Evolutionary conservation across 2,888 invertebrate species (phyloP).

Genomic region (Adelognathus sp.): DNA sequence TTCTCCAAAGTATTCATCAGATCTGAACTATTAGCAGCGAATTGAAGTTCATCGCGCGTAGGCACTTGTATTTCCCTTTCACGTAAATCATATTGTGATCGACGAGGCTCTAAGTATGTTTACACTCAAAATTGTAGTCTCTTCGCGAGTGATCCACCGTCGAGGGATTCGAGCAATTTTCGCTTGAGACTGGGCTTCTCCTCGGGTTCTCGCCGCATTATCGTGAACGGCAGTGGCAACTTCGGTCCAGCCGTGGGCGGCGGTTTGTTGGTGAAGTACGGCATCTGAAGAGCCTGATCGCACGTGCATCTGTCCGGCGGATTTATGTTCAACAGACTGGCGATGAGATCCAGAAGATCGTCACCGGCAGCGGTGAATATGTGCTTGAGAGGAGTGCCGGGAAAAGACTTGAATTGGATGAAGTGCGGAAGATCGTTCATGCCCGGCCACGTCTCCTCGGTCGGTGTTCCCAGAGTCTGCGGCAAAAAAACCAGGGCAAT

Average conservation of each 20-base stretch:
- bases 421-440: constrained; percentile 92
- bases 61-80: background rate
- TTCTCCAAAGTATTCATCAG: background rate
- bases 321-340: constrained; percentile 89
- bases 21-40: no score
- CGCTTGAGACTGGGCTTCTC: constrained; percentile 89
- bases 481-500: constrained; percentile 44
- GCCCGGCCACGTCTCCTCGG: constrained; percentile 95
- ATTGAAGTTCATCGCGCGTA: background rate
- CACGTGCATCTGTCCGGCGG: constrained; percentile 92
- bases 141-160: constrained; percentile 87
- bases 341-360: constrained; percentile 92
- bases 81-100: background rate
- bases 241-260: constrained; percentile 92
- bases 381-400: constrained; percentile 91
- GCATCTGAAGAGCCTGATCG: constrained; percentile 92
- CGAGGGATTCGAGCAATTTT: constrained; percentile 87
- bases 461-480: constrained; percentile 92
- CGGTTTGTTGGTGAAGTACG: constrained; percentile 95
- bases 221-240: constrained; percentile 88
- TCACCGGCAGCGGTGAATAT: constrained; percentile 98
- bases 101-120: background rate
- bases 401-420: constrained; percentile 94
- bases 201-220: constrained; percentile 84
- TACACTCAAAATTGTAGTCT: constrained; percentile 85